Conservation (phyloP, 2,797 vertebrate species). For the Muscicapa comitata region DNA sequence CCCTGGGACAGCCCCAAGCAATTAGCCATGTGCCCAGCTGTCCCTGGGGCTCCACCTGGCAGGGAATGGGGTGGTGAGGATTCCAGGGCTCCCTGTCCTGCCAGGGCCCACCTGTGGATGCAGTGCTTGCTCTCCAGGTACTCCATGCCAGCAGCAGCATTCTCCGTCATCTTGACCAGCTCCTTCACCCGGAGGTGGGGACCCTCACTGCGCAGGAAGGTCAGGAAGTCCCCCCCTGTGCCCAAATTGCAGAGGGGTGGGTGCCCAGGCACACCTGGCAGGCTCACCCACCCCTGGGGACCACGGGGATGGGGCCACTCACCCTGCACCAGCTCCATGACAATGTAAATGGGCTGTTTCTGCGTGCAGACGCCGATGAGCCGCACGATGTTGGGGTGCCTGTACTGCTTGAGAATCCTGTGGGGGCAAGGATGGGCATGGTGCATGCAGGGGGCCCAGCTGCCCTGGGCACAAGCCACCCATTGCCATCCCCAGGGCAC, state of each 20-base stretch:
- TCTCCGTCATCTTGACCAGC: slow-evolving; percentile 88
- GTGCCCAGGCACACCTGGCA: neutral
- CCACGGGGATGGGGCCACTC: fast-evolving
- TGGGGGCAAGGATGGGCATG: neutral
- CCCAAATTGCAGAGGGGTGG: neutral
- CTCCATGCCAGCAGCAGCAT: slow-evolving; percentile 90
- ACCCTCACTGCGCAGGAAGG: slow-evolving; percentile 85
- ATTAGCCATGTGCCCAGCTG: fast-evolving
- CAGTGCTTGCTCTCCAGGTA: slow-evolving; percentile 94
- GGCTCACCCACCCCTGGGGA: fast-evolving
- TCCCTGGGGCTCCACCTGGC: neutral
- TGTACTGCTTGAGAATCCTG: slow-evolving; percentile 96
- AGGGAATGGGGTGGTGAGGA: fast-evolving
- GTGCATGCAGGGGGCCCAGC: fast-evolving
- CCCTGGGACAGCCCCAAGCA: slow-evolving; percentile 54
- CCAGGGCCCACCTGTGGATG: slow-evolving; percentile 87
- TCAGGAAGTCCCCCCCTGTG: slow-evolving; percentile 92
- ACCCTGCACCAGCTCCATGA: slow-evolving; percentile 97
- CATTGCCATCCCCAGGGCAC: fast-evolving
- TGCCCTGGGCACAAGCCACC: neutral
- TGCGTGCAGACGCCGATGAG: slow-evolving; percentile 96
- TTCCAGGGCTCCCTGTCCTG: neutral
- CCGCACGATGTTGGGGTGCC: slow-evolving; percentile 92
- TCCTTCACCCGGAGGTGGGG: slow-evolving; percentile 77
- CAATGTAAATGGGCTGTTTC: slow-evolving; percentile 95